Conservation (phyloP, 2,888 invertebrate genomes). For the Hypercompe scribonia region DNA sequence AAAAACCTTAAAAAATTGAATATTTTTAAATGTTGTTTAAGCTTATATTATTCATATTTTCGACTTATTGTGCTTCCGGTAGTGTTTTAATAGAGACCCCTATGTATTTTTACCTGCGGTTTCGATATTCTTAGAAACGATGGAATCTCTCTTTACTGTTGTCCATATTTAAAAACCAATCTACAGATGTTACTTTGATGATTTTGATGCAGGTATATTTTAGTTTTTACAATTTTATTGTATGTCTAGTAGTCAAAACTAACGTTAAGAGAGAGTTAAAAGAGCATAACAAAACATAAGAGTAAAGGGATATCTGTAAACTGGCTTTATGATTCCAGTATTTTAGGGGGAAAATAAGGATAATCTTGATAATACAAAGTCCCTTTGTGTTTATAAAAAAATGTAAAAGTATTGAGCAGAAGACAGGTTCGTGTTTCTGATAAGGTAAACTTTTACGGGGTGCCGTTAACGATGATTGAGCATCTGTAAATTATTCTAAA, state of each 20-base stretch:
- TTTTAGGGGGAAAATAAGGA: background rate
- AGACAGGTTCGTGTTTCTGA: background rate
- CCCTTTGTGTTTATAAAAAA: background rate
- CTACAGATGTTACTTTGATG: background rate
- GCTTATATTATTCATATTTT: background rate
- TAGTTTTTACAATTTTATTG: background rate
- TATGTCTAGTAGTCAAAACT: background rate
- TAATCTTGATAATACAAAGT: background rate
- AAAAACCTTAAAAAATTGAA: background rate
- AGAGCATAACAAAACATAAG: no score
- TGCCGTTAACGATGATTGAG: background rate
- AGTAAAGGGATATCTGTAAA: background rate
- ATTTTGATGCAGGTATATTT: background rate
- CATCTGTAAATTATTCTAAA: background rate
- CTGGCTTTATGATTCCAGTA: background rate
- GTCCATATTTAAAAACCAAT: background rate
- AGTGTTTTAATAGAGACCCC: constrained; percentile 17
- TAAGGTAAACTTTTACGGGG: background rate
- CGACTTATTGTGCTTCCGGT: constrained; percentile 11
- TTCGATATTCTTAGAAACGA: constrained; percentile 40
- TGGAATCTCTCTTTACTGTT: constrained; percentile 26
- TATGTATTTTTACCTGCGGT: constrained; percentile 43
- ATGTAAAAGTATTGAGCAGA: background rate
- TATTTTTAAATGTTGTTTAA: background rate
- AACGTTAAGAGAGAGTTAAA: no score